These are phyloP conservation scores for Ondatra zibethicus DNA, from an alignment of 2,113 vertebrate genomes.

Conservation along the genomic window DNA sequence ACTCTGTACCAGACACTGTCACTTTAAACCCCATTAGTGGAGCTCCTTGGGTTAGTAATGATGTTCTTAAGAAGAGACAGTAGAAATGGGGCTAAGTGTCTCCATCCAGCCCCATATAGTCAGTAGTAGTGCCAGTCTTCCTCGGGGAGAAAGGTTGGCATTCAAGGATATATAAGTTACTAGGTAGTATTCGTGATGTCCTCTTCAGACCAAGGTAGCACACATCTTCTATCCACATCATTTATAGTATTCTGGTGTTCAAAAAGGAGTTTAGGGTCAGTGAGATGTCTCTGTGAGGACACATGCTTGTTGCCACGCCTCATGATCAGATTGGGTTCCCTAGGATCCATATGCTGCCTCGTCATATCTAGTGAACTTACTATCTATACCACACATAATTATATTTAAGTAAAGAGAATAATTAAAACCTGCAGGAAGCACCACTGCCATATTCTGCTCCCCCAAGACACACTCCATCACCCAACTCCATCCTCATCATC, in stretches of 20 bases:
- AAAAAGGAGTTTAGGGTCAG: neutral
- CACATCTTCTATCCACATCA: neutral
- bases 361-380: neutral
- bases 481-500: no score
- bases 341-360: neutral
- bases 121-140: neutral
- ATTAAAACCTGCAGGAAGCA: neutral
- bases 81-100: conserved; percentile 35
- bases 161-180: conserved; percentile 54
- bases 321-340: neutral
- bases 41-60: conserved; percentile 80
- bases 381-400: neutral
- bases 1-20: conserved; percentile 85
- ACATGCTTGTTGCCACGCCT: no score
- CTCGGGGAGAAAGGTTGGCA: conserved; percentile 24
- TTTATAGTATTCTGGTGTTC: neutral
- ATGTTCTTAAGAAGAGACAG: conserved; percentile 71
- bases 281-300: neutral
- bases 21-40: conserved; percentile 82
- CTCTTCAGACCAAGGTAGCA: neutral
- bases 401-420: conserved; percentile 3
- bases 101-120: neutral
- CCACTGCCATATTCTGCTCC: no score
- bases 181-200: neutral
- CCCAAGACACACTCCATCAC: no score